Base-by-base conservation (phyloP, 2,797 vertebrate genomes). In the Sciurus carolinensis region DNA sequence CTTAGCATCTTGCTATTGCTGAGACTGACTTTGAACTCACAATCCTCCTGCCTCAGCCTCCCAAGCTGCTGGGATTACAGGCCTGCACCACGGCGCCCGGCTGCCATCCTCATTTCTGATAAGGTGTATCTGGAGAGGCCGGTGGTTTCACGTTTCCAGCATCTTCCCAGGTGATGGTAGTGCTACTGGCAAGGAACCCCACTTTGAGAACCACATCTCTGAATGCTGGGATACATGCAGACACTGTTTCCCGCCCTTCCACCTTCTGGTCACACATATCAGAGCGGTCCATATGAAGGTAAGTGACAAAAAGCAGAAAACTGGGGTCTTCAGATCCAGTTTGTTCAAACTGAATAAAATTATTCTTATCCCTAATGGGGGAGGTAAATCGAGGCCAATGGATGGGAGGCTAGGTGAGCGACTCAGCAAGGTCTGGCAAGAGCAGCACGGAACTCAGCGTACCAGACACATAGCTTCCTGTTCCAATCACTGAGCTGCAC, bases 381-480 rank as follows among this genome's bases (percentile, higher is more conserved):
- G 91, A 93, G 84, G 87, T 94, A 96, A 97, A 97, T 91, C 95
- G 97, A 91, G 95, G 94, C 73, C 84, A 82, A 3, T 3, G 14
- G 71, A 76, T 69, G 52, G 39, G 22, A 91, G 93, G 42, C 0
- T 59, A 93, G 87, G 69, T 86, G 86, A 67, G 54, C 1, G n/a
- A n/a, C 30, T 96, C 75, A 3, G 14, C 7, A 42, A 76, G 66
- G 42, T 59, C 39, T 47, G 80, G 86, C 83, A 94, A 67, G n/a
- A 26, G 18, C 18, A 28, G 24, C 36, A 30, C 0, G 52, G 94
- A 94, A 91, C 73, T 52, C 66, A 6, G 72, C 17, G 30, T 66
- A 44, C 88, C 87, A 86, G 82, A 79, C 18, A 44, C 57, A 66
- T 77, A 22, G 83, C 47, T 76, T 90, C 90, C 90, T 36, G 69